Evolutionary conservation across 2,797 vertebrate genomes (phyloP).

Genomic region (Macroramphosus scolopax): DNA sequence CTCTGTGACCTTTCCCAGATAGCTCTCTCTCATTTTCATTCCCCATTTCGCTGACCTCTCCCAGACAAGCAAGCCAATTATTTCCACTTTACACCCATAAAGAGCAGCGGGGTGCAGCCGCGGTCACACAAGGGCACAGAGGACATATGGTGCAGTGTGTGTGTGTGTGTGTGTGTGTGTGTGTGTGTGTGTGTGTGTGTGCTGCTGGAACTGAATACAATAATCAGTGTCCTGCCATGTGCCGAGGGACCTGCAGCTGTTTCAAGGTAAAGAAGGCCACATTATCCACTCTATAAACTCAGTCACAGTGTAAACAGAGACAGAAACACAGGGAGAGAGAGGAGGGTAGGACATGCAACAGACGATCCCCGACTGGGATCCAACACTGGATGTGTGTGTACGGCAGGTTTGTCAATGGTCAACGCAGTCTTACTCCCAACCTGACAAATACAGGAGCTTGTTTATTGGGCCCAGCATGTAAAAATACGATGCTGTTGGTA

Average conservation of each 20-base stretch:
- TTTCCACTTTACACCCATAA: slow-evolving; percentile 66
- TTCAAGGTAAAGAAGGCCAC: slow-evolving; percentile 13
- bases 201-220: too few relatives aligned
- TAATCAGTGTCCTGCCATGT: slow-evolving; percentile 18
- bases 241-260: slow-evolving; percentile 24
- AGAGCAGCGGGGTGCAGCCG: slow-evolving; percentile 51
- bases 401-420: too few relatives aligned
- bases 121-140: slow-evolving; percentile 54
- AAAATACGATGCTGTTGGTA: too few relatives aligned
- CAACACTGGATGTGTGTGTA: too few relatives aligned
- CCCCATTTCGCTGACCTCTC: slow-evolving; percentile 55
- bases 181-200: too few relatives aligned
- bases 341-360: too few relatives aligned
- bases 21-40: slow-evolving; percentile 53
- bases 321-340: too few relatives aligned
- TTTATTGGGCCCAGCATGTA: too few relatives aligned
- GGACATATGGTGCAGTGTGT: slow-evolving; percentile 39
- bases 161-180: slow-evolving; percentile 10
- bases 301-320: too few relatives aligned
- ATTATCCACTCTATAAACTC: slow-evolving; percentile 3
- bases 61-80: slow-evolving; percentile 64
- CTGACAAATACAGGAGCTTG: too few relatives aligned
- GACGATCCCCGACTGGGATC: too few relatives aligned
- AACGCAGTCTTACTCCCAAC: too few relatives aligned
- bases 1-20: slow-evolving; percentile 56